Evolutionary conservation across 2,888 invertebrate species (phyloP).

Genomic region (Parnassius apollo): DNA sequence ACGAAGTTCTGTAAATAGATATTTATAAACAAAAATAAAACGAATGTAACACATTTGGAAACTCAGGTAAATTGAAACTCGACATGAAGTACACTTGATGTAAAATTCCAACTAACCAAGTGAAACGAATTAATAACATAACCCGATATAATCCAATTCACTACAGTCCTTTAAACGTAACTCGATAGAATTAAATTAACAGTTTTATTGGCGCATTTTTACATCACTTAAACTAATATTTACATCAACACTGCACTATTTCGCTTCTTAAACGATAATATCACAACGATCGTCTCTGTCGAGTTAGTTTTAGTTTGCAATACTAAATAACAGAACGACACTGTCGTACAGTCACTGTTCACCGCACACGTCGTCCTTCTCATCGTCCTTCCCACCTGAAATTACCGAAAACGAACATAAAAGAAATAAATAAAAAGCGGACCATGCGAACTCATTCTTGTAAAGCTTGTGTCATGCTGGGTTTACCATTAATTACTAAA

Average conservation of each 20-base stretch:
- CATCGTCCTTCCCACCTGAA: slow-evolving; percentile 77
- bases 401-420: slow-evolving; percentile 69
- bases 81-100: slow-evolving; percentile 18
- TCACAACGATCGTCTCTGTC: slow-evolving; percentile 77
- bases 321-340: slow-evolving; percentile 50
- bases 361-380: slow-evolving; percentile 69
- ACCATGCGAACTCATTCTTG: slow-evolving; percentile 29
- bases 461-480: slow-evolving; percentile 21
- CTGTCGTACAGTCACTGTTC: slow-evolving; percentile 66
- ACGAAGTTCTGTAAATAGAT: slow-evolving; percentile 19
- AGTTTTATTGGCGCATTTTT: slow-evolving; percentile 56
- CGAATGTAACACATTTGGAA: slow-evolving; percentile 23
- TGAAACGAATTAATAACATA: slow-evolving; percentile 7
- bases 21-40: slow-evolving; percentile 21
- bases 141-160: slow-evolving; percentile 30
- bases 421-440: slow-evolving; percentile 42
- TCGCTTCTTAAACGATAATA: slow-evolving; percentile 71
- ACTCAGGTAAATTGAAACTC: slow-evolving; percentile 25
- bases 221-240: slow-evolving; percentile 70
- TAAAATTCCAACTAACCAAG: slow-evolving; percentile 15
- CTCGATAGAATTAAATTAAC: slow-evolving; percentile 59
- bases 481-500: background rate
- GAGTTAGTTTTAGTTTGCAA: slow-evolving; percentile 50
- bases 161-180: slow-evolving; percentile 49
- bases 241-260: slow-evolving; percentile 63